These are phyloP conservation scores for Blastomussa wellsi DNA, from an alignment of 92 coral and sea anemone genomes.

Conservation along the genomic window DNA sequence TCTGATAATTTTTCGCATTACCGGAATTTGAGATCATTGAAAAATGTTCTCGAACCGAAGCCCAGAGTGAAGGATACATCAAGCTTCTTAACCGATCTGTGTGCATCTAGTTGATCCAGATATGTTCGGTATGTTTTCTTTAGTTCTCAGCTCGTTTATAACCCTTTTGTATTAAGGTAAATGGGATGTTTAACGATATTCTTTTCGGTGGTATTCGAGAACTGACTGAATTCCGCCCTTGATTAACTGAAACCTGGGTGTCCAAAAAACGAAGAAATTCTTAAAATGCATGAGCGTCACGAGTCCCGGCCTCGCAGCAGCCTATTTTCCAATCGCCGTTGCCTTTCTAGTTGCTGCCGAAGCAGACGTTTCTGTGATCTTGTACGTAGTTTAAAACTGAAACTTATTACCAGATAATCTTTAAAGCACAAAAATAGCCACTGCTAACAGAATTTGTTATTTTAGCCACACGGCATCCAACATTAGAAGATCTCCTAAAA, in stretches of 20 bases:
- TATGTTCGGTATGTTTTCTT: slow-evolving; percentile 12
- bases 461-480: slow-evolving; percentile 14
- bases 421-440: not conserved
- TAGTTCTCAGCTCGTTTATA: not conserved
- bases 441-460: not conserved
- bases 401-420: not conserved
- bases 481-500: not conserved
- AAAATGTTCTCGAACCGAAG: not conserved
- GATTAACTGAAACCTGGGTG: not conserved
- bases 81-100: not conserved
- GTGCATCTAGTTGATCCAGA: not conserved
- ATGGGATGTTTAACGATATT: not conserved
- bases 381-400: not conserved
- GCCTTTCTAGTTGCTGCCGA: not conserved
- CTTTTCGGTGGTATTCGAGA: not conserved
- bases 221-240: not conserved
- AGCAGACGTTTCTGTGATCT: not conserved
- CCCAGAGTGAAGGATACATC: not conserved
- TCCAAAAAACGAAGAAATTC: not conserved
- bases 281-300: not conserved
- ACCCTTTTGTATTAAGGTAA: not conserved
- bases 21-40: not conserved
- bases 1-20: not conserved
- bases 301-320: not conserved
- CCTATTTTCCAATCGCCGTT: not conserved